phyloP scores from a whole-genome alignment of 2,888 invertebrate genomes.

The Podotricha telesiphe region DNA sequence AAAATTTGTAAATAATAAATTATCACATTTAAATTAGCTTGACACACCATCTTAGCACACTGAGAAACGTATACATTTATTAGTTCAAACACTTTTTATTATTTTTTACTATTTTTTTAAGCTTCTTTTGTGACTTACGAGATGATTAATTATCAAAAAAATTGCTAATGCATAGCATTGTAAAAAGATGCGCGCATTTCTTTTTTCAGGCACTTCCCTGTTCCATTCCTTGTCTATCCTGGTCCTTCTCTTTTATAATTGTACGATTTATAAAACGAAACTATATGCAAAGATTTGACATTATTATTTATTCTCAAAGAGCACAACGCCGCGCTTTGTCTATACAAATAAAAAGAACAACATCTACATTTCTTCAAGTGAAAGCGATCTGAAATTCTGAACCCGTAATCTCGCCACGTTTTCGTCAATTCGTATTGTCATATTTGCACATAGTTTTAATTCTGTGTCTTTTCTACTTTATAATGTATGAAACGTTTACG shows the following conservation, averaged over 20 bases:
- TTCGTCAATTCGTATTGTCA: background rate
- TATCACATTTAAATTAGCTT: background rate
- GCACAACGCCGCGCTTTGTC: background rate
- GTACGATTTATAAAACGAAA: background rate
- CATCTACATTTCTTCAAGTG: no score
- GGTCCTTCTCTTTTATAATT: background rate
- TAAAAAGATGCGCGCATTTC: background rate
- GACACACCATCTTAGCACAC: background rate
- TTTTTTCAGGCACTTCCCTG: background rate
- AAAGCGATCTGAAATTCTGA: no score
- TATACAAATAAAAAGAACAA: background rate
- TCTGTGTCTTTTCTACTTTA: conserved; percentile 19
- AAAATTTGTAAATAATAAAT: conserved; percentile 4
- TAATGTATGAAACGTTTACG: conserved; percentile 18
- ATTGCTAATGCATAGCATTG: conserved; percentile 35
- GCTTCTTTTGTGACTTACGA: conserved; percentile 3
- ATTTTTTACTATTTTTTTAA: background rate
- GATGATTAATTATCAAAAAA: background rate
- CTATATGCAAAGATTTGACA: conserved; percentile 5
- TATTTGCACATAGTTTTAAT: conserved; percentile 34
- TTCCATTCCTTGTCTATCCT: conserved; percentile 10
- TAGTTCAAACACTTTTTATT: background rate
- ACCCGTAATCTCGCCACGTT: background rate
- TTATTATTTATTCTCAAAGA: background rate
- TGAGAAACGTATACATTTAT: conserved; percentile 1